Evolutionary conservation across 2,113 vertebrate species (phyloP).

Genomic region (Lipophrys pholis): DNA sequence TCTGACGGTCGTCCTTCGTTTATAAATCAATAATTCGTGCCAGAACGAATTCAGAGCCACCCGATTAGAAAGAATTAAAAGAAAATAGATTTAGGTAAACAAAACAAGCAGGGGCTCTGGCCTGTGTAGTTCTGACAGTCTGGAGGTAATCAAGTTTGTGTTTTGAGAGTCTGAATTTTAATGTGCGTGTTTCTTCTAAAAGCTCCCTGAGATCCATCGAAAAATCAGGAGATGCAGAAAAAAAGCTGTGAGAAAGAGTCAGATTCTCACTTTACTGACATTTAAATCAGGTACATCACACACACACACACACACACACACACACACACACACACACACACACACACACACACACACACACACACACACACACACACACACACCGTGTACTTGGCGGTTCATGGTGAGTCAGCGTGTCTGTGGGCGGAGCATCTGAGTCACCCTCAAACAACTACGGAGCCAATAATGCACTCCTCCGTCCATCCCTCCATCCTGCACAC

Average conservation of each 20-base stretch:
- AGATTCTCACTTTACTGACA: constrained; percentile 78
- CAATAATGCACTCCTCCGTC: constrained; percentile 68
- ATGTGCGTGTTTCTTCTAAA: constrained; percentile 20
- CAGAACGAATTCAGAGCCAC: too few relatives aligned
- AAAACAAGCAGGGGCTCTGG: too few relatives aligned
- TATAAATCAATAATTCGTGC: too few relatives aligned
- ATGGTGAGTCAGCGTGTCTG: constrained; percentile 73
- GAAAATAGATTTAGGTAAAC: too few relatives aligned
- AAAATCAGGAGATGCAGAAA: constrained; percentile 43
- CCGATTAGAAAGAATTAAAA: too few relatives aligned
- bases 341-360: constrained; percentile 58
- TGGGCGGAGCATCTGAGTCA: constrained; percentile 80
- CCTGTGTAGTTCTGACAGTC: too few relatives aligned
- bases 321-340: constrained; percentile 52
- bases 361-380: constrained; percentile 43
- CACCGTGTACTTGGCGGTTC: constrained; percentile 58
- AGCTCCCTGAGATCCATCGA: constrained; percentile 27
- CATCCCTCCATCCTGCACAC: constrained; percentile 14
- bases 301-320: constrained; percentile 53
- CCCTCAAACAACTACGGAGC: constrained; percentile 66
- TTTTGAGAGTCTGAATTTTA: constrained; percentile 2
- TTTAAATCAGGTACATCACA: constrained; percentile 78
- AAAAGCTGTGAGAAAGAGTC: constrained; percentile 54
- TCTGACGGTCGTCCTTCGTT: too few relatives aligned
- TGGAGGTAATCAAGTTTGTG: constrained; percentile 14